These are phyloP conservation scores for Semibalanus balanoides DNA, from an alignment of 1,140 invertebrate genomes.

Conservation along the genomic window DNA sequence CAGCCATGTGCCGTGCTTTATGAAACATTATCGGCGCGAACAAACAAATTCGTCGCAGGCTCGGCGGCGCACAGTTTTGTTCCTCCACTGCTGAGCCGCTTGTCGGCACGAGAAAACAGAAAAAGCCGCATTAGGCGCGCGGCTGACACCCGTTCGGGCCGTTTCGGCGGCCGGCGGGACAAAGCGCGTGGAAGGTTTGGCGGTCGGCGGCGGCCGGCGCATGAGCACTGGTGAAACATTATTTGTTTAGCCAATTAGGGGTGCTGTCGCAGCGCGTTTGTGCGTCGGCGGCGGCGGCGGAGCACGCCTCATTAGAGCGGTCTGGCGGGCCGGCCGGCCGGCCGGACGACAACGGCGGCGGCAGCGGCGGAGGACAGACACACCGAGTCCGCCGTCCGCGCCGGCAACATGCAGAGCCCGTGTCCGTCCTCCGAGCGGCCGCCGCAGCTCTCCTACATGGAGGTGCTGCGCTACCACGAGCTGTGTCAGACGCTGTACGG, in stretches of 20 bases:
- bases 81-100: neutral
- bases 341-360: no score
- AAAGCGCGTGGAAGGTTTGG: neutral
- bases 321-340: neutral
- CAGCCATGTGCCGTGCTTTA: neutral
- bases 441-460: neutral
- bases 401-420: neutral
- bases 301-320: neutral
- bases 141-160: neutral
- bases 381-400: neutral
- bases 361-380: neutral
- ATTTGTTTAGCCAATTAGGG: neutral
- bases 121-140: neutral
- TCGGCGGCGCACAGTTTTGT: neutral
- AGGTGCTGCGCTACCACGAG: neutral
- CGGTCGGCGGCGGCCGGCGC: neutral
- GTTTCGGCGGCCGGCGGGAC: neutral
- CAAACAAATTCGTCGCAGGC: neutral
- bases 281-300: neutral
- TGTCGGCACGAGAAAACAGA: neutral
- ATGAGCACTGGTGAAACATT: neutral
- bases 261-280: no score
- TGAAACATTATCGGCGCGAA: conserved; percentile 1
- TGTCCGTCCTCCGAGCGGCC: neutral
- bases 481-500: neutral